Conservation (phyloP, 2,113 vertebrate genomes). For the Caranx ignobilis region DNA sequence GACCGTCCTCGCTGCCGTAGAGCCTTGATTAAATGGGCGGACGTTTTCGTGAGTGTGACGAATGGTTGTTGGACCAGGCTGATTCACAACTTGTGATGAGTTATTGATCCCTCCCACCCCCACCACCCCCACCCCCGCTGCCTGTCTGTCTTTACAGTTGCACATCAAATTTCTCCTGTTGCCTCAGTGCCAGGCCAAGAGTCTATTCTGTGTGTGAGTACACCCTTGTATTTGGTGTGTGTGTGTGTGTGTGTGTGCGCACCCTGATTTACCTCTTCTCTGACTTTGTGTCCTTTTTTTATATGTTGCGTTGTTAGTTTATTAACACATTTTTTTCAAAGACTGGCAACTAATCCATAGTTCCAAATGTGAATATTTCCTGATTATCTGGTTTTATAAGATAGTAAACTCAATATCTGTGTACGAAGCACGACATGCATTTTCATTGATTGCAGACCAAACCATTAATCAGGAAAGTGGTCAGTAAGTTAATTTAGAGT, state of each 20-base stretch:
- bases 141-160: slow-evolving; percentile 63
- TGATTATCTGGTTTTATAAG: not conserved
- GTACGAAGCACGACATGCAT: not conserved
- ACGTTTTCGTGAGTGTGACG: slow-evolving; percentile 79
- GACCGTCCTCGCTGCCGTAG: slow-evolving; percentile 63
- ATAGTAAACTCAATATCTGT: not conserved
- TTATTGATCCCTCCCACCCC: slow-evolving; percentile 77
- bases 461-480: not conserved
- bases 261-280: not conserved
- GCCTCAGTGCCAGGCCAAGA: slow-evolving; percentile 26
- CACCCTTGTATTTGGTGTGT: not conserved
- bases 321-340: not conserved
- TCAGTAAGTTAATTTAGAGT: not conserved
- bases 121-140: not conserved
- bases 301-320: not conserved
- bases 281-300: not conserved
- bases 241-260: not conserved
- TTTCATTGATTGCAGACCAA: not conserved
- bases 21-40: slow-evolving; percentile 88
- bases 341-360: not conserved
- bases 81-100: slow-evolving; percentile 84
- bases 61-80: slow-evolving; percentile 74
- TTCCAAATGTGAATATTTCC: not conserved
- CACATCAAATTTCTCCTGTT: slow-evolving; percentile 63
- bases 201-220: slow-evolving; percentile 12